These are phyloP conservation scores for Doryteuthis pealeii DNA, from an alignment of 1,140 invertebrate species.

Conservation along the genomic window DNA sequence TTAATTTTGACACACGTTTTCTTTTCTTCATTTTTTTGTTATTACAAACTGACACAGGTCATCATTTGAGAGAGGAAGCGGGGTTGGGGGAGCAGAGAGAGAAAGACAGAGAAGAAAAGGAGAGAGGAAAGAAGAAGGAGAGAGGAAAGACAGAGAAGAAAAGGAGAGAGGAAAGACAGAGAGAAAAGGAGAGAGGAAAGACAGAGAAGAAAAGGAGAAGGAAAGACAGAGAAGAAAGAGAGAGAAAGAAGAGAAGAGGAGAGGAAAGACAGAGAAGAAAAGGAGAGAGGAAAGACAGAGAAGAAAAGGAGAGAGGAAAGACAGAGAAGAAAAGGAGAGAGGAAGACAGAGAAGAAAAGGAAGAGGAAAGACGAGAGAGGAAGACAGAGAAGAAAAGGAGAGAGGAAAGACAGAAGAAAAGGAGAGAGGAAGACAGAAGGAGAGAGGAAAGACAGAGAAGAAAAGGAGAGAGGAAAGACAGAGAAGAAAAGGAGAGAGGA, in stretches of 20 bases:
- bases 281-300: neutral
- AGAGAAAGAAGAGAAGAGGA: neutral
- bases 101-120: neutral
- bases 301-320: neutral
- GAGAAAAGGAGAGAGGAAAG: neutral
- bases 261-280: neutral
- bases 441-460: too few species aligned
- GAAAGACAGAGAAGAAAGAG: neutral
- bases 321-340: neutral
- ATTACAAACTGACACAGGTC: too few species aligned
- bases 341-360: neutral
- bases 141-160: neutral
- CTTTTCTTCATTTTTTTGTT: too few species aligned
- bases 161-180: neutral
- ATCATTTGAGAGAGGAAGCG: too few species aligned
- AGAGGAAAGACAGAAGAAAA: too few species aligned
- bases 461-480: too few species aligned
- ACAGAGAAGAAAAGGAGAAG: neutral
- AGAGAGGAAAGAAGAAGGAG: neutral
- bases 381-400: neutral
- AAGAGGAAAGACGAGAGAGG: neutral
- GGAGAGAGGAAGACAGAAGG: too few species aligned
- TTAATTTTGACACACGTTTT: too few species aligned
- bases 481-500: too few species aligned
- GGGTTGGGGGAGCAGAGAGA: too few species aligned